Evolutionary conservation across 2,888 invertebrate genomes (phyloP), one percentile per base, ranked within the genome.

Genomic region (Cataglyphis altisquamis): DNA sequence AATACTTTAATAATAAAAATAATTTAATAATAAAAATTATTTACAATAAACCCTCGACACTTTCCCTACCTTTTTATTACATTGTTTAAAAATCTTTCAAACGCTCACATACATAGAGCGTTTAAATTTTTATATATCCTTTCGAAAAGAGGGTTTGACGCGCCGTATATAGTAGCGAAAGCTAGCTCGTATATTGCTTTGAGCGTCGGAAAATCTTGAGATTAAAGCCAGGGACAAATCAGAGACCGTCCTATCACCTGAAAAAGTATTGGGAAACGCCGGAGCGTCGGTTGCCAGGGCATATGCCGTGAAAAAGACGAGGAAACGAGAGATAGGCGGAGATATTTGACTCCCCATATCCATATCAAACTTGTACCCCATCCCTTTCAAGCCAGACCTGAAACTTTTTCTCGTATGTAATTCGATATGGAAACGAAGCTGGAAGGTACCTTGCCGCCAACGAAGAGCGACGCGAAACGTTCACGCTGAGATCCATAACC

Each of bases 391-490:
- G 83, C 83, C 86, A 85, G 88, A 88, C 90, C 87, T 86, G 72
- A 91, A 92, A 92, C 90, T 92, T 92, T 92, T 89, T 88, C 88
- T 89, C 92, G 87, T 90, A 90, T 90, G 92, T 91, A 92, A 92
- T 92, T 92, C 91, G 89, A 91, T 91, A 91, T 89, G 90, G 89
- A 89, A 91, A 90, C 89, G 90, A 91, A 87, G 86, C 83, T 87
- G 85, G 87, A 88, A 88, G 86, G 86, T 84, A 86, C 72, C 83
- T 81, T 52, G 45, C 74, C 67, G 77, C 68, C 75, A 84, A 89
- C 87, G 89, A 84, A 84, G 86, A 84, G 78, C 78, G 82, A 48
- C 81, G 86, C 85, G 84, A 88, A 88, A 85, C 86, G 73, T 86
- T 82, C 86, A 70, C 72, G 80, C 81, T 73, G 88, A 48, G 48